Conservation (phyloP, 2,113 vertebrate species). For the Gila orcuttii region DNA sequence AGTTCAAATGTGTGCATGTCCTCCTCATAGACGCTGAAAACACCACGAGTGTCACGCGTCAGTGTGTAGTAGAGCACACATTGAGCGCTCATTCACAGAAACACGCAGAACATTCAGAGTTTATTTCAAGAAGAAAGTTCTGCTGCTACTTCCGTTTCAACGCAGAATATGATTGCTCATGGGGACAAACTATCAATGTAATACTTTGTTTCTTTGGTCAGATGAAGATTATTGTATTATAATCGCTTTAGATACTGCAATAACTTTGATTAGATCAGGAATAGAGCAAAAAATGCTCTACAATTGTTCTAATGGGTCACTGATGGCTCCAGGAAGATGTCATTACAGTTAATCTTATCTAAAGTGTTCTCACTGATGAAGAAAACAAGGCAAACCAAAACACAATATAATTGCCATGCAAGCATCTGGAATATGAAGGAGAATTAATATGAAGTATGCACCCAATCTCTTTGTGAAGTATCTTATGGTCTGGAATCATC, state of each 20-base stretch:
- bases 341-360: constrained; percentile 27
- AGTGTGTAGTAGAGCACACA: too few species aligned
- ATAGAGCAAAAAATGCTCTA: neutral
- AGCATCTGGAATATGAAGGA: constrained; percentile 49
- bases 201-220: neutral
- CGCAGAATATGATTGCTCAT: neutral
- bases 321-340: constrained; percentile 36
- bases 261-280: neutral
- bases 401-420: constrained; percentile 9
- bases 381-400: constrained; percentile 21
- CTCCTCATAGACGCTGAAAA: too few species aligned
- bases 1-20: too few species aligned
- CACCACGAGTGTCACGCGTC: too few species aligned
- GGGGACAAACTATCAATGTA: neutral
- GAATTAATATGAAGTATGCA: constrained; percentile 43
- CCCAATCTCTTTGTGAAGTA: constrained; percentile 56
- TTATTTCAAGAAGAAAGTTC: neutral
- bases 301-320: neutral
- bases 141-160: neutral
- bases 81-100: too few species aligned
- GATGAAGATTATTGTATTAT: neutral
- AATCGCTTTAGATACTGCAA: neutral
- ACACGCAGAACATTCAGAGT: too few species aligned
- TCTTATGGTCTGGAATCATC: constrained; percentile 64
- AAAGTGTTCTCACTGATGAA: constrained; percentile 17